Conservation (phyloP, 2,113 vertebrate species). For the Nasalis larvatus region DNA sequence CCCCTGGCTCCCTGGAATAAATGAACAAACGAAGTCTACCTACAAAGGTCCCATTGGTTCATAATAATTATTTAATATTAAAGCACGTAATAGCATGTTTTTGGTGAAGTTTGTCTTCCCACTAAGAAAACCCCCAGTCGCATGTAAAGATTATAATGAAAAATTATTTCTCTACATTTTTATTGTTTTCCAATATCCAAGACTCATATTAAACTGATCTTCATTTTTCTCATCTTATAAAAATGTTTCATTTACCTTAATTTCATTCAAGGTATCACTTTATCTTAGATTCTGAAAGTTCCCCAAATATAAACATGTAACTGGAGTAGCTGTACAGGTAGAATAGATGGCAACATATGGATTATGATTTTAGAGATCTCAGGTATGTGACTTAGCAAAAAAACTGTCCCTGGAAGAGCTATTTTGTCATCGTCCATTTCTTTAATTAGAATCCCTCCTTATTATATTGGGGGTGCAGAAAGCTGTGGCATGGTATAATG, state of each 20-base stretch:
- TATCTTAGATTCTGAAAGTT: background rate
- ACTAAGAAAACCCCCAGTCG: background rate
- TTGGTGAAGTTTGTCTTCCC: background rate
- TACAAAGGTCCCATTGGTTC: background rate
- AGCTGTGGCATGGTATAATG: background rate
- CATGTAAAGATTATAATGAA: background rate
- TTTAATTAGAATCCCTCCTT: background rate
- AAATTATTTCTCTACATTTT: background rate
- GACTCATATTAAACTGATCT: background rate
- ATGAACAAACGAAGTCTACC: background rate
- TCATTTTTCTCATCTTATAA: background rate
- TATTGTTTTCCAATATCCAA: background rate
- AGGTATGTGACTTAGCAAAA: background rate
- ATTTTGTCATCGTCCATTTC: background rate
- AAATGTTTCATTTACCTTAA: background rate
- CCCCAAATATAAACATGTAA: background rate
- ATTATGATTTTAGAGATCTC: background rate
- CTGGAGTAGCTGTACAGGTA: background rate
- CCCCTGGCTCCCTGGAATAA: background rate
- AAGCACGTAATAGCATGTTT: background rate
- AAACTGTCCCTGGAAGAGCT: background rate
- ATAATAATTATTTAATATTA: background rate
- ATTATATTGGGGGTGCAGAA: background rate
- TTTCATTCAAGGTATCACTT: constrained; percentile 2
- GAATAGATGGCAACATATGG: background rate